Evolutionary conservation across 2,797 vertebrate species (phyloP), one percentile per base, ranked within the genome.

Genomic region (Sebastiscus tertius): DNA sequence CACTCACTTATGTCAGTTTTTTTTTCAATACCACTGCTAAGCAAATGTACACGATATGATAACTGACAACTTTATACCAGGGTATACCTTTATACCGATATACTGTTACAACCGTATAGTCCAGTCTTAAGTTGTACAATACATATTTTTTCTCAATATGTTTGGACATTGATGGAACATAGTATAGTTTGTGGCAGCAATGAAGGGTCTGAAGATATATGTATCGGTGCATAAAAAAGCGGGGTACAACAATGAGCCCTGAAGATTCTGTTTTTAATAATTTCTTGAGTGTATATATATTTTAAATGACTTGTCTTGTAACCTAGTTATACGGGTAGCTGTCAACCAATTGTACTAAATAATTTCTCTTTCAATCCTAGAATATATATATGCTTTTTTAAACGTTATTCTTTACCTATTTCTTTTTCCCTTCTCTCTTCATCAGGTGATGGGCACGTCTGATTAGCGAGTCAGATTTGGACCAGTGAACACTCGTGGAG

Each of bases 391-490:
- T 49, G 5, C 3, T 60, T 14, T 18, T 22, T 29, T 65, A 39
- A 58, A 5, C 55, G 6, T 12, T 65, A 52, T 26, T 18, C 6
- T 34, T 20, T 36, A 81, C 13, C 2, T 22, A 6, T 6, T 55
- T 36, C n/a, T 64, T 22, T 71, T 31, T 33, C 24, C 16, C 1
- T 7, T 77, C 18, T 84, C 8, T 83, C n/a, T 77, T 75, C 39
- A 26, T 73, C 82, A 93, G 94, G 87, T 89, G 72, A 89, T 90
- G 84, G 91, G 29, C 61, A 60, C 65, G 9, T 86, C 59, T 87
- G 73, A 87, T 75, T 70, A 80, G 54, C 87, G 83, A 92, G 56
- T 54, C 68, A 77, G 27, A 79, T 76, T 39, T 39, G 64, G 77
- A 31, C 59, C 63, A 11, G 67, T 62, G 58, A 81, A 52, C 54